A percentile compares a stretch with the other conserved stretches of the same genome.
These are phyloP conservation scores for Drosophila percnosoma DNA, from an alignment of 2,888 invertebrate genomes.

Conservation along the genomic window DNA sequence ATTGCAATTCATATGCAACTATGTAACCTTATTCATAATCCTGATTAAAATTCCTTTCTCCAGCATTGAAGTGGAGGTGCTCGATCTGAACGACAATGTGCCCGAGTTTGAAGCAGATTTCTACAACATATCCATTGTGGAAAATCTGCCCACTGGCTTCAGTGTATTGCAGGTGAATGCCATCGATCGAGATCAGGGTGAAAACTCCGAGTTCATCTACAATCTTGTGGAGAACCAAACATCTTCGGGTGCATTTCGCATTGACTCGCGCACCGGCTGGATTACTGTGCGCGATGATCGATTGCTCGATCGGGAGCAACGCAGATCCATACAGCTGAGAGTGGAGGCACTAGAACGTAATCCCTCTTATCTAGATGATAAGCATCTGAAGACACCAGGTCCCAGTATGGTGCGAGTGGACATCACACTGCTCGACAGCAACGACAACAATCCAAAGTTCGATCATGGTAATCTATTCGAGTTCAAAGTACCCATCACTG, in stretches of 20 bases:
- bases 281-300: slow-evolving; percentile 91
- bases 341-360: slow-evolving; percentile 93
- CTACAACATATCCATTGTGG: slow-evolving; percentile 96
- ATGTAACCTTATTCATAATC: background rate
- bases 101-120: slow-evolving; percentile 95
- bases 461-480: slow-evolving; percentile 93
- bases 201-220: slow-evolving; percentile 93
- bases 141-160: slow-evolving; percentile 93
- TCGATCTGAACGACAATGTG: slow-evolving; percentile 90
- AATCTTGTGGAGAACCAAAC: slow-evolving; percentile 88
- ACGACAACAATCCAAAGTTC: slow-evolving; percentile 96
- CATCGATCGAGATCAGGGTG: slow-evolving; percentile 92
- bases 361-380: slow-evolving; percentile 85
- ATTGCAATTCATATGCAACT: too few species aligned
- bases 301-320: slow-evolving; percentile 91
- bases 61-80: slow-evolving; percentile 81
- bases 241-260: slow-evolving; percentile 90
- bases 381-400: slow-evolving; percentile 74
- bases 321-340: slow-evolving; percentile 89
- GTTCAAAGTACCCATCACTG: slow-evolving; percentile 89
- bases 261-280: slow-evolving; percentile 93
- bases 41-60: background rate
- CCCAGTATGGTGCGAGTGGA: slow-evolving; percentile 90
- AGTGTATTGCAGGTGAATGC: slow-evolving; percentile 88
- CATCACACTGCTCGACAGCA: slow-evolving; percentile 93